These are phyloP conservation scores for Clitarchus hookeri DNA, from an alignment of 2,888 invertebrate genomes.

Conservation along the genomic window DNA sequence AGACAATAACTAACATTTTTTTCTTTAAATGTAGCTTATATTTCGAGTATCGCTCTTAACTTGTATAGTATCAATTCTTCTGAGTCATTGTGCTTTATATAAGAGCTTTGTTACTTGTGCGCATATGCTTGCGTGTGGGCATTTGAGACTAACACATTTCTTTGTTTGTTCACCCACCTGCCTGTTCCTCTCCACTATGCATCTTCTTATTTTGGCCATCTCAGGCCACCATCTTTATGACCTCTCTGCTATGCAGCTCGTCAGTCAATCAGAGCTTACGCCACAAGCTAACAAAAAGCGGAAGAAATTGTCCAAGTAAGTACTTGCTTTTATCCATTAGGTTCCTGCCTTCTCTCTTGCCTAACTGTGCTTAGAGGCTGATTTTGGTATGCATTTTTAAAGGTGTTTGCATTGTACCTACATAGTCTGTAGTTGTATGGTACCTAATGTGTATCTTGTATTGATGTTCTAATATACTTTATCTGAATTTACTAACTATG, in stretches of 20 bases:
- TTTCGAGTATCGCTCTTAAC: neutral
- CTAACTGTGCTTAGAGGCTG: neutral
- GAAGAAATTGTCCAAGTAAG: constrained; percentile 57
- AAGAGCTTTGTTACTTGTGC: constrained; percentile 18
- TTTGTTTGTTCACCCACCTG: constrained; percentile 29
- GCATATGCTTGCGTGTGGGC: constrained; percentile 18
- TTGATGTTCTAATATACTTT: no score
- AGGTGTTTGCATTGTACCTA: neutral
- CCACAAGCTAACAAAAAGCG: constrained; percentile 49
- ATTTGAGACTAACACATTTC: constrained; percentile 32
- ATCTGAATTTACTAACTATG: no score
- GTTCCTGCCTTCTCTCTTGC: neutral
- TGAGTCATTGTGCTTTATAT: neutral
- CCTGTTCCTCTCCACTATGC: constrained; percentile 29
- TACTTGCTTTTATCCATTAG: constrained; percentile 37
- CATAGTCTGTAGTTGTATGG: no score
- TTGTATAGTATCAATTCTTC: neutral
- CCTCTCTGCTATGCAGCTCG: constrained; percentile 37
- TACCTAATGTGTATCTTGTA: no score
- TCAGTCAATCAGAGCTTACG: constrained; percentile 35
- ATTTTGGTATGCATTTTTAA: neutral
- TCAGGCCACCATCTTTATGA: constrained; percentile 34
- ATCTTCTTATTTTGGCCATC: constrained; percentile 27
- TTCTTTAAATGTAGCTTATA: neutral
- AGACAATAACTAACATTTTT: neutral